These are phyloP conservation scores for Paratilapia polleni DNA, from an alignment of 2,113 vertebrate genomes.

Conservation along the genomic window DNA sequence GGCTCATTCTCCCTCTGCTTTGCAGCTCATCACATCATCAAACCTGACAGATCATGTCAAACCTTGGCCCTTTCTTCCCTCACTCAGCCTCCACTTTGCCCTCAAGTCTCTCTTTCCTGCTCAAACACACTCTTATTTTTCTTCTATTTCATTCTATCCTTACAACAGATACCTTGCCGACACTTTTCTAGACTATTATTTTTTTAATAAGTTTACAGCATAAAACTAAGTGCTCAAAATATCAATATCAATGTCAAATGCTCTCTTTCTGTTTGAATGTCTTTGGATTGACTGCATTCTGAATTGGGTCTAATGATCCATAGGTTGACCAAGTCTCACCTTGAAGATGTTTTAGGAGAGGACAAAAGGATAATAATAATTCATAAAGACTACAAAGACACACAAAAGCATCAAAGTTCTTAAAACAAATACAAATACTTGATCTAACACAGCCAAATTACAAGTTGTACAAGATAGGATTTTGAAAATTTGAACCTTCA, in stretches of 20 bases:
- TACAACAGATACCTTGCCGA: background rate
- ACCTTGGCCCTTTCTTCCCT: background rate
- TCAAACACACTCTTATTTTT: background rate
- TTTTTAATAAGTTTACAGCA: background rate
- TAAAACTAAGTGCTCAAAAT: background rate
- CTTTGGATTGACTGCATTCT: background rate
- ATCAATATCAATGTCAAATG: background rate
- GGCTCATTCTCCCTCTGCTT: slow-evolving; percentile 11
- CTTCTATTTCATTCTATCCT: background rate
- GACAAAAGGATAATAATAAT: background rate
- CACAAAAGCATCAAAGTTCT: background rate
- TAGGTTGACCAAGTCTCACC: background rate
- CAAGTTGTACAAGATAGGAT: background rate
- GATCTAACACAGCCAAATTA: background rate
- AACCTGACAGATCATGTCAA: slow-evolving; percentile 37
- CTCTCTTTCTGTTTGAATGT: background rate
- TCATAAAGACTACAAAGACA: background rate
- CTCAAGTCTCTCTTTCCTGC: background rate
- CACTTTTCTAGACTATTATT: background rate
- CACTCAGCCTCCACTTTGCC: background rate
- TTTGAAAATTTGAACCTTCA: background rate
- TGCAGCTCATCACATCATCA: slow-evolving; percentile 51
- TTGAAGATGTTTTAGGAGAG: background rate
- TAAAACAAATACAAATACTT: background rate
- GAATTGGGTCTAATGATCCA: background rate